Conservation (phyloP, 2,797 vertebrate species). For the Myripristis jacobus region DNA sequence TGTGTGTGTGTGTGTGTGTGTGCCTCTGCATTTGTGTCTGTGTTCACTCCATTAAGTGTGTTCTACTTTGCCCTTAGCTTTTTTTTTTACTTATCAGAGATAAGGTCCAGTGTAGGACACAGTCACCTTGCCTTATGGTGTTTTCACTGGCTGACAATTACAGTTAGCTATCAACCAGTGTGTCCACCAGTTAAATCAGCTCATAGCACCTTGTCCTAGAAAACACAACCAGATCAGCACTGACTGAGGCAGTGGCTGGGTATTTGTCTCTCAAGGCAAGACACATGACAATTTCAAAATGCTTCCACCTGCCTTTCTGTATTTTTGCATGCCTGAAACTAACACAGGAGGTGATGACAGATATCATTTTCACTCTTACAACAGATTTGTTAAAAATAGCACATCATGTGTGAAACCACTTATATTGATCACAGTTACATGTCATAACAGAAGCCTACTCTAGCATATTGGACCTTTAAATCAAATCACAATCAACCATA, state of each 20-base stretch:
- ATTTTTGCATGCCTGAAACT: too few relatives aligned
- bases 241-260: neutral
- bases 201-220: slow-evolving; percentile 3
- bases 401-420: too few relatives aligned
- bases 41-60: neutral
- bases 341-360: too few relatives aligned
- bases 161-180: slow-evolving; percentile 30
- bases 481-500: too few relatives aligned
- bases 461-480: too few relatives aligned
- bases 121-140: slow-evolving; percentile 26
- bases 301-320: too few relatives aligned
- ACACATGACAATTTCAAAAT: too few relatives aligned
- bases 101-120: slow-evolving; percentile 26
- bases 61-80: neutral
- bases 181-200: slow-evolving; percentile 15
- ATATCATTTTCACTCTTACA: too few relatives aligned
- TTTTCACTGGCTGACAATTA: slow-evolving; percentile 26
- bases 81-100: slow-evolving; percentile 2
- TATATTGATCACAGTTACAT: too few relatives aligned
- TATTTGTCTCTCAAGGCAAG: too few relatives aligned
- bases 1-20: slow-evolving; percentile 1
- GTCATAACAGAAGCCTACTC: too few relatives aligned
- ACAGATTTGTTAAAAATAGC: too few relatives aligned
- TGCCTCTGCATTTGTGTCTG: neutral
- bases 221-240: neutral